Conservation (phyloP, 2,113 vertebrate genomes). For the Onychostruthus taczanowskii region DNA sequence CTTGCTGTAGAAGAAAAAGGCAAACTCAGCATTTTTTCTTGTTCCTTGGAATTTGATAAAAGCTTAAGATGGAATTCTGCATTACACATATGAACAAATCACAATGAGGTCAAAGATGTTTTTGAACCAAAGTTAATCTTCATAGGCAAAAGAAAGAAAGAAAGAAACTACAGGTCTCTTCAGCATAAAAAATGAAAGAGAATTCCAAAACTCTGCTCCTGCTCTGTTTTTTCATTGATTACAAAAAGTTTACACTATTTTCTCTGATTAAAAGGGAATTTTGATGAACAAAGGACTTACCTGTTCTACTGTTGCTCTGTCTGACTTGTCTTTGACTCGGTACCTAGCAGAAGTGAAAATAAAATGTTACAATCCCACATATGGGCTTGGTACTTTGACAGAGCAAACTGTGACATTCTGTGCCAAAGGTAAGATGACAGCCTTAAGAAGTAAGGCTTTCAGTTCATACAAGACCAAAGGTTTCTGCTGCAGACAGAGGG, state of each 20-base stretch:
- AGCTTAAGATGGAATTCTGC: background rate
- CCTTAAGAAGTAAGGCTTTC: background rate
- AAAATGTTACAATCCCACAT: background rate
- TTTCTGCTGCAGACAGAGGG: background rate
- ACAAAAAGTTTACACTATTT: background rate
- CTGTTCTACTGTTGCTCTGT: conserved; percentile 96
- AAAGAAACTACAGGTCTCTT: background rate
- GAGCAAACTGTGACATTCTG: background rate
- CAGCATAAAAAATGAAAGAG: background rate
- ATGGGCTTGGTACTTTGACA: background rate
- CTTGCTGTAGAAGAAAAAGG: background rate
- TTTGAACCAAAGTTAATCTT: background rate
- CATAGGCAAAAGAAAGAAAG: background rate
- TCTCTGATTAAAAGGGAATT: background rate
- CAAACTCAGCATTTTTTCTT: background rate
- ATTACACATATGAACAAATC: background rate
- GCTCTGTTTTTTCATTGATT: background rate
- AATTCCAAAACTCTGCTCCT: background rate
- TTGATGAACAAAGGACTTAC: conserved; percentile 56
- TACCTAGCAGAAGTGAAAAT: conserved; percentile 76
- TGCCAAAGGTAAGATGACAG: background rate
- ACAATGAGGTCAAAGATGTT: background rate
- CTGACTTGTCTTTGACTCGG: conserved; percentile 95
- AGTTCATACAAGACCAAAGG: background rate
- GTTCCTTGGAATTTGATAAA: background rate